These are phyloP conservation scores for Neoscelio sp. DNA, from an alignment of 2,888 invertebrate genomes.

Conservation along the genomic window DNA sequence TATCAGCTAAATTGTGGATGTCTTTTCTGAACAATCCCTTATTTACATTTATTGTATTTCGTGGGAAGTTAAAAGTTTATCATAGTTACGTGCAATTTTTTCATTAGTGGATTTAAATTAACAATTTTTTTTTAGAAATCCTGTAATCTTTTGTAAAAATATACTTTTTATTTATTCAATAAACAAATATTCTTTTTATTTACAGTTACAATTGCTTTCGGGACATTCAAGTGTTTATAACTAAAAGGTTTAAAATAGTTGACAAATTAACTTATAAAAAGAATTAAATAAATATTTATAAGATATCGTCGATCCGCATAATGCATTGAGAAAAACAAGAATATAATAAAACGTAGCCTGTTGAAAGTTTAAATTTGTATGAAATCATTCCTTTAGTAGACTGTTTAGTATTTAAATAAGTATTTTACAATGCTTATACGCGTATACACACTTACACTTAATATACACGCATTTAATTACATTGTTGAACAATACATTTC, in stretches of 20 bases:
- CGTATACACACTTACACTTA: background rate
- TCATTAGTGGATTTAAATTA: background rate
- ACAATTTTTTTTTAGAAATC: background rate
- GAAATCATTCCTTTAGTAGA: slow-evolving; percentile 31
- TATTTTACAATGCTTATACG: background rate
- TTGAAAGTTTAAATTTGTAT: slow-evolving; percentile 1
- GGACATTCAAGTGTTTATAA: no score
- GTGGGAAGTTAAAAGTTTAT: background rate
- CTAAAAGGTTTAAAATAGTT: no score
- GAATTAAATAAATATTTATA: no score
- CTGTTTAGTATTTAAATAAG: slow-evolving; percentile 31
- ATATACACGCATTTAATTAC: slow-evolving; percentile 15
- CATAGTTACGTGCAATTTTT: no score
- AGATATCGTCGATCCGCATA: no score
- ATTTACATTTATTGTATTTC: background rate
- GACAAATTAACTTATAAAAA: no score
- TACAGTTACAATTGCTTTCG: no score
- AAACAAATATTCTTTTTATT: no score
- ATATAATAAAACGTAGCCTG: no score
- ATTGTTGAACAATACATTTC: slow-evolving; percentile 18
- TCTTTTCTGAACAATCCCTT: no score
- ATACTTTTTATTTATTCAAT: background rate
- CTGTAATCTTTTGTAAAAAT: background rate
- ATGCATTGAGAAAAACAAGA: no score
- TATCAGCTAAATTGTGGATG: no score